Evolutionary conservation across 2,888 invertebrate species (phyloP).

Genomic region (Sclerodermus sp.): DNA sequence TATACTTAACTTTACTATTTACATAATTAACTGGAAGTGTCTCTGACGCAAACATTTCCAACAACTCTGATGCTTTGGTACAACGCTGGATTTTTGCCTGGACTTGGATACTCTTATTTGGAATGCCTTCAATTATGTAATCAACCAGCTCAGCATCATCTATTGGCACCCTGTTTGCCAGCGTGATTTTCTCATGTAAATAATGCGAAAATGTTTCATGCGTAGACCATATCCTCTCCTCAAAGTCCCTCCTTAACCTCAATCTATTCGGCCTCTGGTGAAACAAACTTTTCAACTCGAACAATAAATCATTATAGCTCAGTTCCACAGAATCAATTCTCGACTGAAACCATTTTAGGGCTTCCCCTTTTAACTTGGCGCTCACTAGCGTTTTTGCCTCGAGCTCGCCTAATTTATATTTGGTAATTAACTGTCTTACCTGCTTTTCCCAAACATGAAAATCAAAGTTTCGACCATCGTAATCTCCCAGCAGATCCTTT

Average conservation of each 20-base stretch:
- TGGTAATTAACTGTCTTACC: too few relatives aligned
- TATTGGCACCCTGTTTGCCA: slow-evolving; percentile 7
- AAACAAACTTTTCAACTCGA: slow-evolving; percentile 13
- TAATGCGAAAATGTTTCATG: slow-evolving; percentile 17
- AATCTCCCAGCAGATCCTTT: too few relatives aligned
- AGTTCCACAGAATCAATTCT: slow-evolving; percentile 13
- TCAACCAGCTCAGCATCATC: slow-evolving; percentile 16
- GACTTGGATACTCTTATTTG: slow-evolving; percentile 9
- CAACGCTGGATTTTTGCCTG: slow-evolving; percentile 12
- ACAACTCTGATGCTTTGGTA: not conserved
- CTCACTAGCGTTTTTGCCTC: too few relatives aligned
- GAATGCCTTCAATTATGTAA: slow-evolving; percentile 17
- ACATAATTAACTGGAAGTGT: too few relatives aligned
- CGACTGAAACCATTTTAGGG: slow-evolving; percentile 19
- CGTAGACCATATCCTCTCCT: slow-evolving; percentile 8
- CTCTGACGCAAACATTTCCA: too few relatives aligned
- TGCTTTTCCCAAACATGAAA: too few relatives aligned
- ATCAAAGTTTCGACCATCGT: too few relatives aligned
- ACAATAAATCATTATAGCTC: slow-evolving; percentile 1
- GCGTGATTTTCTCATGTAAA: slow-evolving; percentile 12
- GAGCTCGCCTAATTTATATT: too few relatives aligned
- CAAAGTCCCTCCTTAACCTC: slow-evolving; percentile 11
- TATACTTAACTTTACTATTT: too few relatives aligned
- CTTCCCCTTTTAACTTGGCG: slow-evolving; percentile 12
- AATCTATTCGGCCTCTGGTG: slow-evolving; percentile 5